Percentiles rank a stretch among this genome's conserved stretches.
phyloP scores from a whole-genome alignment of 2,888 invertebrate species.

The Ischnura elegans region DNA sequence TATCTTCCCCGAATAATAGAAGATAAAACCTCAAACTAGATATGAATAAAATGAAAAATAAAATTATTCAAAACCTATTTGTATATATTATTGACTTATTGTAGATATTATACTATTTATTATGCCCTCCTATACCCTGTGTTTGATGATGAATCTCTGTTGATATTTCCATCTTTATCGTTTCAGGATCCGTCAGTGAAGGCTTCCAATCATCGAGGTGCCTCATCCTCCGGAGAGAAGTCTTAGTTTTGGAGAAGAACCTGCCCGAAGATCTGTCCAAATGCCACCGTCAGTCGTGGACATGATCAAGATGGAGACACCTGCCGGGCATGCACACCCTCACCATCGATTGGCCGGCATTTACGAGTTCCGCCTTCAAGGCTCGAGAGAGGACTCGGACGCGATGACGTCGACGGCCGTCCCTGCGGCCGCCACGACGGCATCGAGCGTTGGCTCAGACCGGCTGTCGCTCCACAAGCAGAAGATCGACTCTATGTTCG shows the following conservation, averaged over 20 bases:
- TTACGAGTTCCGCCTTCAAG: conserved; percentile 58
- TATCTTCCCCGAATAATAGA: too few species aligned
- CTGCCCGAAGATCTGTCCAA: not conserved
- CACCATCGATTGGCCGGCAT: conserved; percentile 48
- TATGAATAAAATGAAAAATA: too few species aligned
- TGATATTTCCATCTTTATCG: not conserved
- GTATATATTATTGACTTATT: too few species aligned
- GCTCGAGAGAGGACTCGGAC: conserved; percentile 36
- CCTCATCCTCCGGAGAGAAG: not conserved
- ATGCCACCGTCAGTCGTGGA: conserved; percentile 55
- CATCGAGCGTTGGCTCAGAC: conserved; percentile 69
- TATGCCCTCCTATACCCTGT: too few species aligned
- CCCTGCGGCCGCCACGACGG: conserved; percentile 56
- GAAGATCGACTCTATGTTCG: conserved; percentile 92
- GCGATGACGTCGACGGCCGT: not conserved
- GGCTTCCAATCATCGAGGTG: not conserved
- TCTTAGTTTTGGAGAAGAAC: not conserved
- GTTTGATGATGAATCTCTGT: too few species aligned
- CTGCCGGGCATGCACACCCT: not conserved
- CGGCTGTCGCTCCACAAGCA: conserved; percentile 86
- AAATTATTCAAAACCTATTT: too few species aligned
- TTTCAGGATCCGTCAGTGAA: not conserved
- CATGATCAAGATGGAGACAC: conserved; percentile 42
- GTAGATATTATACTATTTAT: too few species aligned
- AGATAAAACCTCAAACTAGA: too few species aligned